These are phyloP conservation scores for Polypedilum pembai DNA, from an alignment of 1,140 invertebrate species.

Conservation along the genomic window DNA sequence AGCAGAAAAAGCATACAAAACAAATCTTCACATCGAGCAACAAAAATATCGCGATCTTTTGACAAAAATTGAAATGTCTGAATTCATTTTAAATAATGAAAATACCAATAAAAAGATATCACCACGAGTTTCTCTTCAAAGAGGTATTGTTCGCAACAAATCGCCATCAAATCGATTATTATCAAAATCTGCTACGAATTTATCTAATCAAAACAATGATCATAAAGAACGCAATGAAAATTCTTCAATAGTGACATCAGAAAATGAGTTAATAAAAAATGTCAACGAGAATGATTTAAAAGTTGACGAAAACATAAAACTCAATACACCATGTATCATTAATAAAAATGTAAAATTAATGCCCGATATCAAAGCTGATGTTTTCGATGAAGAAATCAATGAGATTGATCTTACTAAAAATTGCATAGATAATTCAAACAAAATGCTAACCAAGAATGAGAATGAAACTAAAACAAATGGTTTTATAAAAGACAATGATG, in stretches of 20 bases:
- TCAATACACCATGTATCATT: conserved; percentile 37
- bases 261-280: conserved; percentile 43
- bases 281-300: conserved; percentile 40
- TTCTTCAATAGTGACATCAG: conserved; percentile 43
- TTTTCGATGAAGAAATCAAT: conserved; percentile 33
- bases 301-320: conserved; percentile 34
- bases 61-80: conserved; percentile 54
- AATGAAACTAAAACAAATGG: conserved; percentile 31
- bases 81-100: conserved; percentile 48
- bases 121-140: no score
- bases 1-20: conserved; percentile 62
- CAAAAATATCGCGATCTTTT: conserved; percentile 61
- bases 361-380: conserved; percentile 36
- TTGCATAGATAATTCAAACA: conserved; percentile 38
- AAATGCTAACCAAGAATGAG: conserved; percentile 34
- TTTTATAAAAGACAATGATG: conserved; percentile 39
- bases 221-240: conserved; percentile 34
- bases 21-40: conserved; percentile 59
- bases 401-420: conserved; percentile 37
- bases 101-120: conserved; percentile 47
- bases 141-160: conserved; percentile 34
- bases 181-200: conserved; percentile 30
- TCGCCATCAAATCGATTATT: conserved; percentile 37
- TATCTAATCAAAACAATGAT: conserved; percentile 37
- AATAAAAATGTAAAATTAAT: conserved; percentile 45